Base-by-base conservation (phyloP, 2,888 invertebrate species). In the Agrochola circellaris region DNA sequence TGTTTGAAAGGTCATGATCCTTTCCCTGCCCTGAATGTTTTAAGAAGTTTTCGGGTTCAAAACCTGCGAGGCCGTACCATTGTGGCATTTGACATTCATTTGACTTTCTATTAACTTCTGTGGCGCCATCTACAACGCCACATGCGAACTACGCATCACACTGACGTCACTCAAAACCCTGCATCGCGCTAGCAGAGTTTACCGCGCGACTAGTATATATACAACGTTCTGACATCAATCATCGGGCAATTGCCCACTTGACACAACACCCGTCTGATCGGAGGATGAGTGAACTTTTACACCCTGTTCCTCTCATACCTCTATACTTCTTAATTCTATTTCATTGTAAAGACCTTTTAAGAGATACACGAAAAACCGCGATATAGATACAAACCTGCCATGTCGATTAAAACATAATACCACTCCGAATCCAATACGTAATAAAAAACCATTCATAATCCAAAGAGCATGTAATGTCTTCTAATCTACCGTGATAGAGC, bases 401-500 rank as follows among this genome's bases (percentile, higher is more conserved):
- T 51, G 26, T 56, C 34, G 13, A 64, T 51, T 54, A 17, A 54
- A 60, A 30, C 9, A 48, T 15, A n/a, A 38, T 4, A n/a, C 26
- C n/a, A n/a, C n/a, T n/a, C n/a, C 11, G 6, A 13, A 45, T 51
- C 26, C 48, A 62, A 62, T 26, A 67, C 9, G 30, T 65, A 69
- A 17, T 67, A 76, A 56, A 77, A 48, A 51, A 34, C 54, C n/a
- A 20, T 34, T 67, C 61, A 64, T 70, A 76, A 73, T 80, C 62
- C 60, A 67, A 65, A 58, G 65, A 70, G 34, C 62, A 67, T 78
- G 77, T 77, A 78, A 85, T 79, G 75, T 73, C 68, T 83, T 79
- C 72, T 82, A 81, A 87, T 73, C 72, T 65, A 58, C 23, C 51
- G 23, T 72, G 26, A 80, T 74, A 76, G 73, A 60, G 56, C 60